Evolutionary conservation across 2,797 vertebrate genomes (phyloP).

Genomic region (Xenops minutus): DNA sequence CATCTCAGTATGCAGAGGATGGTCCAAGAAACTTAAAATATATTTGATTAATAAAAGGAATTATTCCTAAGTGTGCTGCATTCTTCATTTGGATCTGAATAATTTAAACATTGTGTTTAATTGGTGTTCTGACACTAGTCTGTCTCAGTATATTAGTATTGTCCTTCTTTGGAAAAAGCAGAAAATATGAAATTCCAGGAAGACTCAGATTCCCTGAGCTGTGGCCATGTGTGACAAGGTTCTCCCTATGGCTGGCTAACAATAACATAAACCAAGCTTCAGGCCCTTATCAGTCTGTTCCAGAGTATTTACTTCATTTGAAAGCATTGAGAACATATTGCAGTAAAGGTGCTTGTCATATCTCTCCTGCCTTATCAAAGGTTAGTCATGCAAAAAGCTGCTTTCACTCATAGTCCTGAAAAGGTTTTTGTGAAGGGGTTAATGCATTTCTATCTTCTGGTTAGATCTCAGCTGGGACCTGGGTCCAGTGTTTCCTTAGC

Average conservation of each 20-base stretch:
- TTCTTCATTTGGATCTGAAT: not conserved
- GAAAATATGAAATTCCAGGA: not conserved
- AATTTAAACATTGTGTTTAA: not conserved
- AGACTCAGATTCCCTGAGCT: not conserved
- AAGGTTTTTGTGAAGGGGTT: not conserved
- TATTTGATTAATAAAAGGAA: not conserved
- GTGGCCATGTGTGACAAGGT: not conserved
- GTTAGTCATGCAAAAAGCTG: not conserved
- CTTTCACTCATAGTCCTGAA: not conserved
- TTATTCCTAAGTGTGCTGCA: not conserved
- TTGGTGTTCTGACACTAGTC: not conserved
- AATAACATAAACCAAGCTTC: not conserved
- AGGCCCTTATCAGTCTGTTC: not conserved
- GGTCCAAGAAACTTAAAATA: not conserved
- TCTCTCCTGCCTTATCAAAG: conserved; percentile 9
- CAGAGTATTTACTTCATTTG: conserved; percentile 17
- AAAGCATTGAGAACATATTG: not conserved
- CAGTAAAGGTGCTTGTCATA: not conserved
- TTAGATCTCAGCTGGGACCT: not conserved
- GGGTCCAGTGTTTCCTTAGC: not conserved
- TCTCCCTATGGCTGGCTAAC: not conserved
- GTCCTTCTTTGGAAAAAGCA: not conserved
- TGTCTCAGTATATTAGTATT: not conserved
- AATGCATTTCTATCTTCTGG: not conserved
- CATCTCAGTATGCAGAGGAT: not conserved